Evolutionary conservation across 2,797 vertebrate species (phyloP), one percentile per base, ranked within the genome.

Genomic region (Ambastaia sidthimunki): DNA sequence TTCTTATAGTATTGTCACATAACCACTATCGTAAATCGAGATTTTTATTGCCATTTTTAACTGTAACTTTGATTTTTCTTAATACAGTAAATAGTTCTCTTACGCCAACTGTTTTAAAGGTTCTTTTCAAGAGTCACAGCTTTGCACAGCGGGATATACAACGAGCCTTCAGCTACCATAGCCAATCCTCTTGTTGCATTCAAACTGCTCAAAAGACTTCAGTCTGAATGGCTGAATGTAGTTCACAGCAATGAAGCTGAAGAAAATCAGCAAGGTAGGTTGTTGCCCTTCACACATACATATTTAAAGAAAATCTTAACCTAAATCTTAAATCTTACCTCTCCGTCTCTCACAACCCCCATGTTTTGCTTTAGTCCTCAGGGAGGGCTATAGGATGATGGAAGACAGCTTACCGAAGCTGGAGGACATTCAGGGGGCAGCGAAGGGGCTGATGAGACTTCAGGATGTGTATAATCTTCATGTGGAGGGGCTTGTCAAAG

Each of bases 381-480:
- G 95, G 81, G 91, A 89, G 0, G 88, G 90, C 84, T 96, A 95
- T 73, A 78, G 91, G 87, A 90, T 89, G 79, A 83, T 95, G 84
- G 94, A 95, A 65, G 87, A 84, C 6, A 85, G 90, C 57, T 89
- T 98, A 41, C 97, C 97, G 0, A 92, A 91, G 67, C 87, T 91
- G 0, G 96, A 97, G 82, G 97, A 99, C 84, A 91, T 98, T 3
- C 94, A 93, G 0, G 97, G 97, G 23, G 97, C 97, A 0, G 97
- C 96, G 0, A 85, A 84, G 83, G 97, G 94, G 0, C 90, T 99
- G 85, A 96, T 98, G 96, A 89, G 97, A 74, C 92, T 98, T 82
- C 97, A 99, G 92, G 97, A 99, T 0, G 96, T 98, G 47, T 98
- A 98, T 0, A 86, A 89, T 0, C 94, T 98, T 54, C 94, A 88